phyloP scores from a whole-genome alignment of 2,797 vertebrate genomes.

The Danio jaintianensis region DNA sequence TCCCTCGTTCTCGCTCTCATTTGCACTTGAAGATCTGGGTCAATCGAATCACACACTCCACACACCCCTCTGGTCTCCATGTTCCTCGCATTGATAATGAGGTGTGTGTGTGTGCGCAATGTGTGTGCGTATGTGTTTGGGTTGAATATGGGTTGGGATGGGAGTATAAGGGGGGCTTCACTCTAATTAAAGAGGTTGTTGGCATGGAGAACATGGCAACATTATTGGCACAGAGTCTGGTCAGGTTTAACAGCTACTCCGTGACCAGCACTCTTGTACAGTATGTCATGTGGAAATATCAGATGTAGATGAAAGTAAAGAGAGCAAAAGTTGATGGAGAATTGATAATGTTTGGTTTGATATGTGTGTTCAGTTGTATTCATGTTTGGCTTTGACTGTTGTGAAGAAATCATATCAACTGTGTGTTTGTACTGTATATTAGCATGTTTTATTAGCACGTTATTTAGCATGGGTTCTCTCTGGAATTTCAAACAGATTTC shows the following conservation, averaged over 20 bases:
- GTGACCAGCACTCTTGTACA: constrained; percentile 8
- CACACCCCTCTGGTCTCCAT: constrained; percentile 37
- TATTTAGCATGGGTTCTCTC: neutral
- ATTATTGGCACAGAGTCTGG: constrained; percentile 41
- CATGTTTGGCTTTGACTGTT: neutral
- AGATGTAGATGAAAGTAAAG: constrained; percentile 2
- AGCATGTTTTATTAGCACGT: no score
- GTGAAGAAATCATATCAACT: neutral
- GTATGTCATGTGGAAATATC: neutral
- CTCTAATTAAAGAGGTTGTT: constrained; percentile 63
- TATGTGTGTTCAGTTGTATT: neutral
- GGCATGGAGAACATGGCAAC: constrained; percentile 39
- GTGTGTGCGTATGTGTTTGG: constrained; percentile 25
- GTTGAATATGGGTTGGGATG: neutral
- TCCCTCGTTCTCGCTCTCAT: constrained; percentile 38
- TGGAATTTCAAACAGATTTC: neutral
- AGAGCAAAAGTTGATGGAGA: neutral
- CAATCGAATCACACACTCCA: constrained; percentile 57
- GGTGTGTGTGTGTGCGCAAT: constrained; percentile 47
- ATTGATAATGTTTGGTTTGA: neutral
- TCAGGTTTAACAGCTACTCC: constrained; percentile 28
- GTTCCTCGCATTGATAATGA: constrained; percentile 55
- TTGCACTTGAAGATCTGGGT: constrained; percentile 60
- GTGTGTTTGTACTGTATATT: neutral
- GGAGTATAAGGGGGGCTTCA: constrained; percentile 28